Evolutionary conservation across 2,888 invertebrate genomes (phyloP), one percentile per base, ranked within the genome.

Genomic region (Callosobruchus maculatus): DNA sequence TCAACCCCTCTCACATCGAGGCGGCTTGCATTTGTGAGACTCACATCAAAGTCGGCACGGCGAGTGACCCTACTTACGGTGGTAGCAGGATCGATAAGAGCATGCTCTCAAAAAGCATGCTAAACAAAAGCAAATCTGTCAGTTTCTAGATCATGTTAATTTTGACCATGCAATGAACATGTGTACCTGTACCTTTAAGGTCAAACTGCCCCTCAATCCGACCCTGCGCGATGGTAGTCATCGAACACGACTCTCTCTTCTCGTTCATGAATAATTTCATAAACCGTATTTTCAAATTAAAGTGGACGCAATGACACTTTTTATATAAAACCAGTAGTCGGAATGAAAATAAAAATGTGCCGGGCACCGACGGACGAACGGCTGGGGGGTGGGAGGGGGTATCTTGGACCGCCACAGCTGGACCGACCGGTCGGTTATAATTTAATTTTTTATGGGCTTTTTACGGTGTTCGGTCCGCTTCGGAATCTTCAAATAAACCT

Each of bases 271-370:
- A 81, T 80, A 80, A 82, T 80, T 79, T 80, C 81, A 82, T 83
- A 84, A 82, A 84, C 83, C 85, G 85, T 84, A 85, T 86, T 85
- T 86, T 86, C 85, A 86, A 86, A 86, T 86, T 86, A 86, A 85
- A 84, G 82, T 81, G 82, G 85, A 85, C 84, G 84, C 84, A 84
- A 83, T 83, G 84, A 84, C 84, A 82, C 84, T 84, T 85, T 85
- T 86, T 85, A 85, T 85, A 84, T 83, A 86, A 86, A 86, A 86
- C 86, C 86, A 86, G 86, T 86, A 86, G 86, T 86, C 86, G 83
- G 82, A 81, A 77, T 73, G 81, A 83, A 84, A 85, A 84, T 81
- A 84, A 85, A 84, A 81, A 76, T 76, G 81, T 77, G 78, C 78
- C 70, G 77, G 77, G 77, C 75, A 75, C 49, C 49, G 49, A 49